Evolutionary conservation across 35 echinoderm and acorn worm species (phyloP).

Genomic region (Lytechinus pictus): DNA sequence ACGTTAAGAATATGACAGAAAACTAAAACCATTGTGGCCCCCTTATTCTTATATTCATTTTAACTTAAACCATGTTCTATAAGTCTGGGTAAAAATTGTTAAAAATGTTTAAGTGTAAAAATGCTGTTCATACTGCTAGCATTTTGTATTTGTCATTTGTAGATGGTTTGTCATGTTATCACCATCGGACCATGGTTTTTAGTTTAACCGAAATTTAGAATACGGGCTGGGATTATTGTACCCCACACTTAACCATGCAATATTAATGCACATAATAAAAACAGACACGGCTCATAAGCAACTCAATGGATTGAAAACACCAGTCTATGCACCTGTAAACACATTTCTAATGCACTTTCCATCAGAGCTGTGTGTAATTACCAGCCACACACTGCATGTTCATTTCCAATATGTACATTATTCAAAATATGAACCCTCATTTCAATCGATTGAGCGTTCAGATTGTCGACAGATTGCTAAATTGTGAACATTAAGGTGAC

Average conservation of each 20-base stretch:
- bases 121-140: no score
- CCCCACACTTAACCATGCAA: constrained; percentile 7
- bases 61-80: no score
- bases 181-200: neutral
- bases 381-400: neutral
- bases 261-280: constrained; percentile 19
- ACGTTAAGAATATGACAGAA: no score
- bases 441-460: neutral
- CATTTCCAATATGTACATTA: neutral
- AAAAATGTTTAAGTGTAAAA: no score
- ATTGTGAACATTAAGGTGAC: constrained; percentile 12
- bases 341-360: constrained; percentile 42
- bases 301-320: constrained; percentile 6
- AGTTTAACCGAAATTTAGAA: neutral
- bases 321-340: neutral
- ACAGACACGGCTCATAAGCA: constrained; percentile 26
- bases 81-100: no score
- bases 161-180: neutral
- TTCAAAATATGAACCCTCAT: constrained; percentile 12
- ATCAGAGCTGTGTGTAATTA: neutral
- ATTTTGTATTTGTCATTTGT: neutral
- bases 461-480: constrained; percentile 11
- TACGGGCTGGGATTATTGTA: neutral
- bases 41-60: no score
- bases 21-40: no score